A percentile compares a stretch with the other conserved stretches of the same genome.
Evolutionary conservation across 2,888 invertebrate species (phyloP).

Genomic region (Agonum fuliginosum): DNA sequence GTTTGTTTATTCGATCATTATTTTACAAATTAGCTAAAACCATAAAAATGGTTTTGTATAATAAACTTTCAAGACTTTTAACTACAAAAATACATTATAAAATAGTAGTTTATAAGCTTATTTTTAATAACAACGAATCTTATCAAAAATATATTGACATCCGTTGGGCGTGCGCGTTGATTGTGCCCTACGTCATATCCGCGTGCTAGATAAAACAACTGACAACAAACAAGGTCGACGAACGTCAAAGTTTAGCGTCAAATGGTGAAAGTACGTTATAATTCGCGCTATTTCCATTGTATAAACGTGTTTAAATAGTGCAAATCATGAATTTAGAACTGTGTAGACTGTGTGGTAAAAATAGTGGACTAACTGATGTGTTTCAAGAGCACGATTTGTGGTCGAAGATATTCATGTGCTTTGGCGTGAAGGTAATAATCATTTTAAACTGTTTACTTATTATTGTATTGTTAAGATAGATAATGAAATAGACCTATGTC

Average conservation of each 20-base stretch:
- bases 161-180: neutral
- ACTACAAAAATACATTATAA: neutral
- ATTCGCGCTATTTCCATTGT: too few species aligned
- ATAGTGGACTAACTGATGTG: constrained; percentile 21
- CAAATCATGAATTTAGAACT: constrained; percentile 2
- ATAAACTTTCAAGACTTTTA: too few species aligned
- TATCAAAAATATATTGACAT: constrained; percentile 7
- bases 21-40: too few species aligned
- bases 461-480: too few species aligned
- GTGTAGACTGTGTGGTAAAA: constrained; percentile 52
- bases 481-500: too few species aligned
- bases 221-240: constrained; percentile 3
- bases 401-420: constrained; percentile 38
- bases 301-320: too few species aligned
- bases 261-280: too few species aligned
- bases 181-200: neutral
- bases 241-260: too few species aligned
- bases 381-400: constrained; percentile 25
- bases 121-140: neutral
- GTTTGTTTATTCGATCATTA: too few species aligned
- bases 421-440: constrained; percentile 43
- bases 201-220: constrained; percentile 1
- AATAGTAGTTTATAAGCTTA: neutral
- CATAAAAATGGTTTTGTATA: too few species aligned
- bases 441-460: neutral